These are phyloP conservation scores for Orchestes rusci DNA, from an alignment of 2,888 invertebrate genomes.

Conservation along the genomic window DNA sequence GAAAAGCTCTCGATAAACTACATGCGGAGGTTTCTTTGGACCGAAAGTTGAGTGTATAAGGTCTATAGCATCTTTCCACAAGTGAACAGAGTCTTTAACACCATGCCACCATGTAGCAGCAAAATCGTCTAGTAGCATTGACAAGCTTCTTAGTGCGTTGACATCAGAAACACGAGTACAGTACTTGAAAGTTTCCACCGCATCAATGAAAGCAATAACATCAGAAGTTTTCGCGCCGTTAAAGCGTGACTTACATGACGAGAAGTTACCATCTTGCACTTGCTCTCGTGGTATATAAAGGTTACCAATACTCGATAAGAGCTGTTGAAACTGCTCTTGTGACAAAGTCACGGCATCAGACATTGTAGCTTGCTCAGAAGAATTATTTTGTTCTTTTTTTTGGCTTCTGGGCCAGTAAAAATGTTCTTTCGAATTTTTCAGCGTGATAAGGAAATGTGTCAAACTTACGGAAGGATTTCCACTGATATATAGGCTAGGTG, in stretches of 20 bases:
- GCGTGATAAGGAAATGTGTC: too few species aligned
- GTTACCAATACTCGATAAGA: neutral
- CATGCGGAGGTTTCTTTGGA: neutral
- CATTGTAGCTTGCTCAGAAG: too few species aligned
- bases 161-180: slow-evolving; percentile 18
- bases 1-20: neutral
- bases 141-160: slow-evolving; percentile 16
- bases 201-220: slow-evolving; percentile 4
- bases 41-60: neutral
- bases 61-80: slow-evolving; percentile 15
- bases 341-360: neutral
- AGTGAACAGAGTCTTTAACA: slow-evolving; percentile 9
- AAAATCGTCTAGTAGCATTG: slow-evolving; percentile 15
- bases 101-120: slow-evolving; percentile 23
- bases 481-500: too few species aligned
- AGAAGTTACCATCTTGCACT: neutral
- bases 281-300: neutral
- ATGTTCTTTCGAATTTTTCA: too few species aligned
- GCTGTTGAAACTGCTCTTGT: neutral
- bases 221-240: neutral
- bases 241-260: neutral
- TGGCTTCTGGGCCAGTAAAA: too few species aligned
- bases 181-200: slow-evolving; percentile 16
- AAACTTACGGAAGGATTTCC: too few species aligned
- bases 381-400: too few species aligned